Percentiles rank a stretch among this genome's conserved stretches.
phyloP scores from a whole-genome alignment of 2,888 invertebrate species.

The Lypha dubia region DNA sequence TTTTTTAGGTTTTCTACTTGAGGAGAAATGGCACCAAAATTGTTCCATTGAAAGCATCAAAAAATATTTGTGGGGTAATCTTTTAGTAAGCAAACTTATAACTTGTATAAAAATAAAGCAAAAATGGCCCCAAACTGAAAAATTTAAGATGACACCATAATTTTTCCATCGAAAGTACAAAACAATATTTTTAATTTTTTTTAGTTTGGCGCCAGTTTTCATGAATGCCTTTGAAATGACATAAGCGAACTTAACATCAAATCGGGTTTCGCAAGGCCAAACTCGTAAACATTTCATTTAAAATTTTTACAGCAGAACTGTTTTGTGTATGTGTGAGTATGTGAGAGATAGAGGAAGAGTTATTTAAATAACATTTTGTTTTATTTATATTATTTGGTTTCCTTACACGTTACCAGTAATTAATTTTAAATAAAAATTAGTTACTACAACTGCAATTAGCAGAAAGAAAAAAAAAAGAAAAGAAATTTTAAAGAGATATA shows the following conservation, averaged over 20 bases:
- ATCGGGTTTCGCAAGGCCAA: neutral
- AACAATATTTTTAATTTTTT: too few species aligned
- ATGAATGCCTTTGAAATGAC: too few species aligned
- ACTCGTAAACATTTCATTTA: conserved; percentile 31
- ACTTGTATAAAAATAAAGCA: too few species aligned
- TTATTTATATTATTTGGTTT: conserved; percentile 51
- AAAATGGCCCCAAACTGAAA: too few species aligned
- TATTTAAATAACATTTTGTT: conserved; percentile 58
- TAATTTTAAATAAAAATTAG: conserved; percentile 43
- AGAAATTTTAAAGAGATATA: conserved; percentile 17
- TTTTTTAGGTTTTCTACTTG: too few species aligned
- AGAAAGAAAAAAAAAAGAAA: neutral
- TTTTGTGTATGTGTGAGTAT: conserved; percentile 10
- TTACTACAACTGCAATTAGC: conserved; percentile 30
- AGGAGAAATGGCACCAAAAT: too few species aligned
- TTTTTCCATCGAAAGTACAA: too few species aligned
- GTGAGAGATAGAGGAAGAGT: neutral
- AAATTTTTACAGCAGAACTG: conserved; percentile 62
- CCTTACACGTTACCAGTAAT: conserved; percentile 34
- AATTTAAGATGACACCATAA: too few species aligned
- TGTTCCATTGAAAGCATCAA: too few species aligned
- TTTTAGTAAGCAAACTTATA: too few species aligned
- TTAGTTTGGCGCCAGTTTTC: too few species aligned
- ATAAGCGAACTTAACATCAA: neutral
- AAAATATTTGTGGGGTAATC: too few species aligned